Evolutionary conservation across 2,888 invertebrate species (phyloP), one percentile per base, ranked within the genome.

Genomic region (Pollenia angustigena): DNA sequence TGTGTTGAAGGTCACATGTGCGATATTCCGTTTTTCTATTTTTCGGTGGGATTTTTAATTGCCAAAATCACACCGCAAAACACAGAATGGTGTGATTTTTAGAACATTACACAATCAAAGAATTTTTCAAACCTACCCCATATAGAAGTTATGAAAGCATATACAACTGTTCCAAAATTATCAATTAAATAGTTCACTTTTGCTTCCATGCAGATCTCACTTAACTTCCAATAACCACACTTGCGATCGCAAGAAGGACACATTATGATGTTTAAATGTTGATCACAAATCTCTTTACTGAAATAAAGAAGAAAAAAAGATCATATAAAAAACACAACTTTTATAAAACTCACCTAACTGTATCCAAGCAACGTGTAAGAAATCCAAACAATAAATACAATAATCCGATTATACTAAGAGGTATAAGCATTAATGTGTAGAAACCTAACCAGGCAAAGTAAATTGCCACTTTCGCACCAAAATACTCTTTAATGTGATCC

Each of bases 381-480:
- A 94, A 92, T 87, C 95, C 95, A 90, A 95, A 95, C 4, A 96
- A 89, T 89, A 96, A 95, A 91, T 96, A 96, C 23, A 96, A 87
- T 18, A 96, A 90, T 14, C 97, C 97, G 74, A 96, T 93, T 74
- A 96, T 92, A 78, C 96, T 95, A 3, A 96, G 95, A 12, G 96
- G 96, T 88, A 97, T 96, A 79, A 97, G 93, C 96, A 97, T 97
- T 91, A 96, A 95, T 0, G 97, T 97, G 91, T 97, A 97, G 93
- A 97, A 97, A 54, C 97, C 97, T 64, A 97, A 94, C 97, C 97
- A 97, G 14, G 97, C 96, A 93, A 97, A 97, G 92, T 97, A 97
- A 81, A 97, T 94, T 0, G 96, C 97, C 89, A 97, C 95, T 93
- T 96, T 96, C 3, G 96, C 95, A 66, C 96, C 96, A 92, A 96